Base-by-base conservation (phyloP, 2,797 vertebrate species). In the Tamandua tetradactyla region DNA sequence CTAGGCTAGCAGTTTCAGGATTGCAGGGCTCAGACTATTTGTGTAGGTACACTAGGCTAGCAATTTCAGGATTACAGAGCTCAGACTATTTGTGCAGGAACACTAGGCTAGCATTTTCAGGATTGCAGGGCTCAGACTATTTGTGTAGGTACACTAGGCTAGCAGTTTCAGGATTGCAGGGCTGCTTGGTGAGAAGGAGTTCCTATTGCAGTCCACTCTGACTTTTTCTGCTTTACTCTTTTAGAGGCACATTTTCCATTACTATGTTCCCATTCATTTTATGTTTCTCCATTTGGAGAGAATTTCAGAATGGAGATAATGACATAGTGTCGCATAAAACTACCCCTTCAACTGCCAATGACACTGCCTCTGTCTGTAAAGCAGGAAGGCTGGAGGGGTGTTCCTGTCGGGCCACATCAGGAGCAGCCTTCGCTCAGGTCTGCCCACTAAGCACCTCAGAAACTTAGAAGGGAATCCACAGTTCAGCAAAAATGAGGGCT, bases 301-400 rank as follows among this genome's bases (percentile, higher is more conserved):
- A 71, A 72, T 86, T 95, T 87, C 17, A 57, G 76, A 62, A 66
- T 13, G 83, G 55, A 78, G 82, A 86, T 96, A 94, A 96, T 95
- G 66, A 96, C 47, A 94, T 2, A 71, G 75, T 87, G 32, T 57
- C 68, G 71, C 40, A 74, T 64, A 71, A 83, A 83, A 66, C 61
- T 71, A 59, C 66, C 49, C 76, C 11, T 40, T 78, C 72, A 22
- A n/a, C 64, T 27, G 8, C 82, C 93, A n/a, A 2, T 93, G 93
- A 94, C 80, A 42, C 96, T 87, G 93, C n/a, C 66, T 80, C 42
- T 84, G 95, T 96, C 94, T 95, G 80, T 71, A 57, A 92, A 57
- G 69, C 93, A 95, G 96, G 97, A 94, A 97, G 87, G 89, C 66
- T 55, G 68, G 82, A 82, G 80, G 30, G n/a, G 44, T 13, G 62